Evolutionary conservation across 2,113 vertebrate species (phyloP).

Genomic region (Nycticorax nycticorax): DNA sequence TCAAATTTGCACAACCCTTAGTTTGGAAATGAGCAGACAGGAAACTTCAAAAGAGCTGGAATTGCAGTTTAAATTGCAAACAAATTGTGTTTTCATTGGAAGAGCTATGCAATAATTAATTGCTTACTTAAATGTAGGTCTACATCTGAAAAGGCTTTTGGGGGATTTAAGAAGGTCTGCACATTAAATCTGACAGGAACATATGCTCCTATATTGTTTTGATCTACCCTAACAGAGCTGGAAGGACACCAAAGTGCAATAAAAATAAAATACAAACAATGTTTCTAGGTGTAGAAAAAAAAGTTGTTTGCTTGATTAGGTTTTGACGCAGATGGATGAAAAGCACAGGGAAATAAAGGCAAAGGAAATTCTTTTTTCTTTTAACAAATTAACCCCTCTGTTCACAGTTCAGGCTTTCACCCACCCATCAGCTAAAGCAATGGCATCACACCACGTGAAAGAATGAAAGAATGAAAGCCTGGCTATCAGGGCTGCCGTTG

Average conservation of each 20-base stretch:
- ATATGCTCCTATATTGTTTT: slow-evolving; percentile 27
- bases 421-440: background rate
- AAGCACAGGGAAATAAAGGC: background rate
- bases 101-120: slow-evolving; percentile 16
- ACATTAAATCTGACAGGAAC: slow-evolving; percentile 41
- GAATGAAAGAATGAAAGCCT: background rate
- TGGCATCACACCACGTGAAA: background rate
- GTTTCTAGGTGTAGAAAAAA: background rate
- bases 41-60: slow-evolving; percentile 21
- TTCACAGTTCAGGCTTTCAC: background rate
- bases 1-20: background rate
- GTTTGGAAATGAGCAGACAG: background rate
- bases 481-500: background rate
- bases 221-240: background rate
- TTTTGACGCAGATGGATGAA: background rate
- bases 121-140: slow-evolving; percentile 10
- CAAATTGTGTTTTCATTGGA: background rate
- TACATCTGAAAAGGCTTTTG: slow-evolving; percentile 33
- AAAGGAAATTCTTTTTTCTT: background rate
- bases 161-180: slow-evolving; percentile 3
- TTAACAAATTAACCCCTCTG: background rate
- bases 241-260: background rate
- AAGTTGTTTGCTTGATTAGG: background rate
- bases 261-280: background rate
- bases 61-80: slow-evolving; percentile 5